Evolutionary conservation across 2,888 invertebrate species (phyloP).

Genomic region (Flexamia atlantica): DNA sequence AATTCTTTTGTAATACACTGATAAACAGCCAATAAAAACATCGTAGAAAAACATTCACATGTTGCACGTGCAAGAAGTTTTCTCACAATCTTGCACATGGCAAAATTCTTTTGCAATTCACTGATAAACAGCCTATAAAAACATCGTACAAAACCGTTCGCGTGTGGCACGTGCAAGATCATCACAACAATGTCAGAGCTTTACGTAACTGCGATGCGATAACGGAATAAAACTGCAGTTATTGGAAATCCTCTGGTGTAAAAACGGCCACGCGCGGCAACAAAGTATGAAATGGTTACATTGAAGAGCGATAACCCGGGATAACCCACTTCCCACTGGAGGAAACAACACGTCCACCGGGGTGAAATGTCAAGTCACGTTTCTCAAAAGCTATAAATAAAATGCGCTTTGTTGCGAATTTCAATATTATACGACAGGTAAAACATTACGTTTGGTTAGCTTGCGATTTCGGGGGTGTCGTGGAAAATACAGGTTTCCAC

Average conservation of each 20-base stretch:
- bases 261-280: constrained; percentile 26
- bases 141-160: no score
- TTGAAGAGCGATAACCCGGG: not conserved
- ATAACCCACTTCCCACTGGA: not conserved
- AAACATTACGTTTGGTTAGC: no score
- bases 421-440: no score
- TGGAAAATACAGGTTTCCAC: no score
- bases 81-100: no score
- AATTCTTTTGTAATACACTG: no score
- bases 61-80: not conserved
- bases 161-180: not conserved
- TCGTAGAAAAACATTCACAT: not conserved
- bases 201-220: not conserved
- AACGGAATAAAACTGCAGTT: not conserved
- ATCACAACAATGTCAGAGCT: not conserved
- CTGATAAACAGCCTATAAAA: no score
- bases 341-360: not conserved
- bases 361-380: not conserved
- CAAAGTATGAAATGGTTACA: not conserved
- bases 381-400: no score
- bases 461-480: no score
- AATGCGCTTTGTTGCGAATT: not conserved
- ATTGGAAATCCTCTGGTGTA: not conserved
- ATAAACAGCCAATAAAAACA: no score
- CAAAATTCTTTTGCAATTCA: no score